A percentile compares a stretch with the other conserved stretches of the same genome.
These are phyloP conservation scores for Gymnothorax reevesii DNA, from an alignment of 2,797 vertebrate species.

Conservation along the genomic window DNA sequence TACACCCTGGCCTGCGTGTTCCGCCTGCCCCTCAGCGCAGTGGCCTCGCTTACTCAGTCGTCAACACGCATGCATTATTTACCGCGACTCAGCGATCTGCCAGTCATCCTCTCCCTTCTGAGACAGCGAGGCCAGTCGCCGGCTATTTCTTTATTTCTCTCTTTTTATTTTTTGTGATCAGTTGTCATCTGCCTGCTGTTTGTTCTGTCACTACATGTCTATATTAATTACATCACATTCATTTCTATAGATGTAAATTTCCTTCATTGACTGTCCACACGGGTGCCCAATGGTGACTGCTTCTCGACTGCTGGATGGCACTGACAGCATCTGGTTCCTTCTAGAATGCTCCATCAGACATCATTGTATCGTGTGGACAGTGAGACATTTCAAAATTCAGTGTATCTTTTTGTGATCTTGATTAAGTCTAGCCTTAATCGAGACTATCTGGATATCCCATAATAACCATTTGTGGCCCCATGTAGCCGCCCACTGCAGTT, in stretches of 20 bases:
- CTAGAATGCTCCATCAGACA: too few relatives aligned
- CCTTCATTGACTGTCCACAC: too few relatives aligned
- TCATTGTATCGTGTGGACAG: too few relatives aligned
- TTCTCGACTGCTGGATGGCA: too few relatives aligned
- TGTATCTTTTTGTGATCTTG: background rate
- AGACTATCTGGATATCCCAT: background rate
- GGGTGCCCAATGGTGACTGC: too few relatives aligned
- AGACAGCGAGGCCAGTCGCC: background rate
- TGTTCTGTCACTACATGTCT: too few relatives aligned
- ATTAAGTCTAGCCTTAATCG: background rate
- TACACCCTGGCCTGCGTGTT: background rate
- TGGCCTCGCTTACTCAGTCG: background rate
- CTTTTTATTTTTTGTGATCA: background rate
- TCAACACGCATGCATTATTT: background rate
- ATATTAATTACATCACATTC: too few relatives aligned
- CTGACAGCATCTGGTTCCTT: too few relatives aligned
- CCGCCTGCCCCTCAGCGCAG: too few relatives aligned
- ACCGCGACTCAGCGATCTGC: background rate
- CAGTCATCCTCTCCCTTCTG: background rate
- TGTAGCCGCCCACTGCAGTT: background rate
- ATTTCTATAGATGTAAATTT: too few relatives aligned
- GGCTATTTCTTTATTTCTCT: background rate
- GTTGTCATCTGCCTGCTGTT: background rate
- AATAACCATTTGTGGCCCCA: background rate
- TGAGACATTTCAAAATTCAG: background rate